These are phyloP conservation scores for Dryococelus australis DNA, from an alignment of 2,888 invertebrate genomes.

Conservation along the genomic window DNA sequence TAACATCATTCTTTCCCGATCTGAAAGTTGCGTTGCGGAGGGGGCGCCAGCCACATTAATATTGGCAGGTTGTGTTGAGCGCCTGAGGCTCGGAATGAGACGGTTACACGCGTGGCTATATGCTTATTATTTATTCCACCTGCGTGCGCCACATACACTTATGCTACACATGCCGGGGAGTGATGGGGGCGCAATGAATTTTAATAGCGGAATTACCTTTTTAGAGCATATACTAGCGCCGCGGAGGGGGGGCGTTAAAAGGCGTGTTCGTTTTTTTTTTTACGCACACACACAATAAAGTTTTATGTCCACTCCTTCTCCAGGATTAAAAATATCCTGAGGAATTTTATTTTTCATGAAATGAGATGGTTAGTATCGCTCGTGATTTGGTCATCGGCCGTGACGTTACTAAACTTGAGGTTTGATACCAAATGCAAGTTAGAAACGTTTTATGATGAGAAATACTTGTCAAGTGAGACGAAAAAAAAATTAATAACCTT, in stretches of 20 bases:
- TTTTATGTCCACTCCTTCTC: neutral
- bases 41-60: neutral
- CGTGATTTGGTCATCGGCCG: too few species aligned
- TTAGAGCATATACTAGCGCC: neutral
- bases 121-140: neutral
- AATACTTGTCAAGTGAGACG: too few species aligned
- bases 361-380: too few species aligned
- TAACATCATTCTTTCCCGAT: neutral
- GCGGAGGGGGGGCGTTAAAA: neutral
- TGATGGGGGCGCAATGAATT: neutral
- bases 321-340: neutral
- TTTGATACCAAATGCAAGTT: too few species aligned
- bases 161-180: neutral
- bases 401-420: too few species aligned
- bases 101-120: neutral
- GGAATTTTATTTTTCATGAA: too few species aligned
- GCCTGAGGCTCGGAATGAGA: neutral
- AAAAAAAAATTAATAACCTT: too few species aligned
- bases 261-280: neutral
- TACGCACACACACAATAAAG: neutral
- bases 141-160: neutral
- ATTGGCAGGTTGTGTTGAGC: neutral
- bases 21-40: neutral
- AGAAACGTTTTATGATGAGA: too few species aligned
- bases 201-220: neutral